Evolutionary conservation across 1,140 invertebrate genomes (phyloP).

Genomic region (Orchestia grillus): DNA sequence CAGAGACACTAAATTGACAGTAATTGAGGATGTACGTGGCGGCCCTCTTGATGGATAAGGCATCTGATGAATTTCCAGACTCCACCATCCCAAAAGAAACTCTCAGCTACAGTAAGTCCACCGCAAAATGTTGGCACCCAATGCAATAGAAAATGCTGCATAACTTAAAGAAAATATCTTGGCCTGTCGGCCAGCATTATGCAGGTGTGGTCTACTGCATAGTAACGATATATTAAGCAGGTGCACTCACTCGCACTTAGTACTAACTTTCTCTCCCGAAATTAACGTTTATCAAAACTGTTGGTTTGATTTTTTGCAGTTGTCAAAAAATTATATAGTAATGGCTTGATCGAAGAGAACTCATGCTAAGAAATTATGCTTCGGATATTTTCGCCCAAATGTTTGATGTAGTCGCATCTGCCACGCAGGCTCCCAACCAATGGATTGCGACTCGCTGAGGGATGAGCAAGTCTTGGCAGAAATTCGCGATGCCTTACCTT

Average conservation of each 20-base stretch:
- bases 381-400: not conserved
- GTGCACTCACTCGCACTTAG: not conserved
- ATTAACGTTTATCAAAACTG: not conserved
- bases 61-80: constrained; percentile 36
- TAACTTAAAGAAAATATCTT: not conserved
- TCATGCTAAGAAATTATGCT: not conserved
- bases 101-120: not conserved
- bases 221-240: not conserved
- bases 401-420: too few species aligned
- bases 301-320: not conserved
- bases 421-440: too few species aligned
- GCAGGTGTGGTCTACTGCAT: not conserved
- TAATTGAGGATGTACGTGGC: constrained; percentile 47
- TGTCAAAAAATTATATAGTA: too few species aligned
- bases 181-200: not conserved
- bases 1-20: constrained; percentile 50
- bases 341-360: not conserved
- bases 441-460: too few species aligned
- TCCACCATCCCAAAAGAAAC: not conserved
- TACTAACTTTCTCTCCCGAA: not conserved
- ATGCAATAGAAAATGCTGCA: too few species aligned
- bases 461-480: too few species aligned
- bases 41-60: constrained; percentile 29
- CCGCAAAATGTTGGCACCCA: not conserved
- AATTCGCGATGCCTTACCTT: too few species aligned